Evolutionary conservation across 2,113 vertebrate species (phyloP), one percentile per base, ranked within the genome.

Genomic region (Copsychus sechellarum): DNA sequence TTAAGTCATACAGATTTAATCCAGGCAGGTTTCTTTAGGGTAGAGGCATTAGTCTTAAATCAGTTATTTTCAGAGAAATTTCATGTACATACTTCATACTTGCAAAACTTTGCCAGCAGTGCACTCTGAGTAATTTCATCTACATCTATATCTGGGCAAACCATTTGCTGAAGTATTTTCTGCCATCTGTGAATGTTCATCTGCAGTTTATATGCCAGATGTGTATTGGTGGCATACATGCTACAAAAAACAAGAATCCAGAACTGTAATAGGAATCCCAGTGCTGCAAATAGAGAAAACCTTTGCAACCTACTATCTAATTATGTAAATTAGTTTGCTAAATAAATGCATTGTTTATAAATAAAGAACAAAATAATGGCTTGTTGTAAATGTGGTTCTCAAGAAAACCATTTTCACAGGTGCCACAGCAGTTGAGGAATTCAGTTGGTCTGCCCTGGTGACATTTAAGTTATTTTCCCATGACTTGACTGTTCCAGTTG

Each of bases 161-260:
- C 54, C 70, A 67, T 93, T 94, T 94, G 80, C 90, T 95, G 90
- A 67, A 84, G 92, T 80, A 90, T 96, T 92, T 93, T 91, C 69
- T 93, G 67, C 87, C 91, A 96, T 92, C 91, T 96, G 95, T 88
- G 89, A 61, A 45, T 81, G 66, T 89, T 94, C 91, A 60, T 76
- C 79, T 94, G 85, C 64, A 92, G 81, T 91, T 96, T 86, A 82
- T 79, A 48, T 88, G 83, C 92, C 94, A 96, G 94, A 96, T 96
- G 76, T 96, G 81, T 85, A 38, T 51, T 97, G 93, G 65, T 58
- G 90, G 90, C 66, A 50, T 11, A 45, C 62, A 10, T 51, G n/a
- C 42, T 88, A 66, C 74, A 58, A 69, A 90, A 90, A 51, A 8
- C 31, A 65, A 67, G 51, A 14, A 77, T 86, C 22, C 60, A 74